phyloP scores from a whole-genome alignment of 92 coral and sea anemone species.

The Phymanthus crucifer region DNA sequence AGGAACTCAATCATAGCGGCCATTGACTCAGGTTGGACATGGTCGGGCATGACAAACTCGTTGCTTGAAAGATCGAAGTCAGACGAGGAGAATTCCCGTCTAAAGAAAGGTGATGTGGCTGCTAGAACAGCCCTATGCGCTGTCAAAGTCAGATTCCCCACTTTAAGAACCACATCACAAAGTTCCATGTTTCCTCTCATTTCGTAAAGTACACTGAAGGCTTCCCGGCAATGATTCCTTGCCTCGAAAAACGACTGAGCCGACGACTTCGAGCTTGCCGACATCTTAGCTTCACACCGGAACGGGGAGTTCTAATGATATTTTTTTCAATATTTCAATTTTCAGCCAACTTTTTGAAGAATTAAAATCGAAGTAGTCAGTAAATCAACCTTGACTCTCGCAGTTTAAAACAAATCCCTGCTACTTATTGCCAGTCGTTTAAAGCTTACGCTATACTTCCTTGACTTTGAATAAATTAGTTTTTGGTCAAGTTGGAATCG shows the following conservation, averaged over 20 bases:
- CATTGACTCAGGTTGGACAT: conserved; percentile 62
- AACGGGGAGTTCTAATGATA: not conserved
- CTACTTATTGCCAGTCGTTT: too few species aligned
- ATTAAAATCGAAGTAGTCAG: not conserved
- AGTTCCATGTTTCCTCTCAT: conserved; percentile 78
- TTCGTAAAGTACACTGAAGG: conserved; percentile 51
- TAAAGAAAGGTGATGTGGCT: conserved; percentile 76
- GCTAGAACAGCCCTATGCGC: conserved; percentile 83
- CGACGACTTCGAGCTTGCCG: conserved; percentile 44
- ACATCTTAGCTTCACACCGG: conserved; percentile 13
- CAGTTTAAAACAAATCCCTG: too few species aligned
- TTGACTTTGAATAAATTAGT: not conserved
- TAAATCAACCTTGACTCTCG: not conserved
- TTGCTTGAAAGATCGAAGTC: conserved; percentile 20
- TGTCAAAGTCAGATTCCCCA: conserved; percentile 61
- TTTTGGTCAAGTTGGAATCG: not conserved
- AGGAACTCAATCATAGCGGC: conserved; percentile 71
- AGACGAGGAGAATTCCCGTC: conserved; percentile 41
- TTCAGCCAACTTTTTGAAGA: not conserved
- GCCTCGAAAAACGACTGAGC: conserved; percentile 22
- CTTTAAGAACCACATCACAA: conserved; percentile 76
- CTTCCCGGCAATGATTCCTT: conserved; percentile 17
- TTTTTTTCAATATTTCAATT: too few species aligned
- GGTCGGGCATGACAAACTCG: conserved; percentile 54
- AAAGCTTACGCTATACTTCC: not conserved